Conservation (phyloP, 2,888 invertebrate genomes). For the Liopterus haemorrhoidalis region DNA sequence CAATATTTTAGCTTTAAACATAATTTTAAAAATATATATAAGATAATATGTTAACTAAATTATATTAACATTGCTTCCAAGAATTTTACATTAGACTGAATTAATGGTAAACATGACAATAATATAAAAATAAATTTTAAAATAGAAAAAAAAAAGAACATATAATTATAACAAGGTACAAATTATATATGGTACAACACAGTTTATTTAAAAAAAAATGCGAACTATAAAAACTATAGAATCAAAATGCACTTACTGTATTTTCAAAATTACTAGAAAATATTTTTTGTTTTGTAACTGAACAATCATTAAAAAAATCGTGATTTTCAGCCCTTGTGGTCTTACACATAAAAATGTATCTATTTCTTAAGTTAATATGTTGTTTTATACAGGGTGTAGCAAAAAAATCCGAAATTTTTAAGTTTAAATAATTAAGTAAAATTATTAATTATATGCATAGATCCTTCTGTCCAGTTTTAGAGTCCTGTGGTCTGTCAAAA, state of each 20-base stretch:
- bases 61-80: constrained; percentile 21
- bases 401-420: too few species aligned
- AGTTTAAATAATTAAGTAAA: too few species aligned
- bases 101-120: constrained; percentile 27
- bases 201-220: constrained; percentile 35
- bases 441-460: too few species aligned
- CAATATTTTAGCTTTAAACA: constrained; percentile 22
- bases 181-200: constrained; percentile 43
- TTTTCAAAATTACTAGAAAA: constrained; percentile 34
- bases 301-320: too few species aligned
- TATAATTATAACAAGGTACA: constrained; percentile 37
- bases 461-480: too few species aligned
- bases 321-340: too few species aligned
- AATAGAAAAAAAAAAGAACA: constrained; percentile 8
- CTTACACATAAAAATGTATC: too few species aligned
- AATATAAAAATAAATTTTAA: constrained; percentile 26
- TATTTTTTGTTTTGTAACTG: constrained; percentile 5
- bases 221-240: background rate
- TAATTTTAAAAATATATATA: constrained; percentile 26
- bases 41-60: constrained; percentile 33
- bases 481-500: too few species aligned
- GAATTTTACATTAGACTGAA: constrained; percentile 20
- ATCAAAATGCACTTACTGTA: constrained; percentile 2
- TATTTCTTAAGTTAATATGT: too few species aligned
- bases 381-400: too few species aligned